These are phyloP conservation scores for Catharus fuscescens DNA, from an alignment of 2,113 vertebrate genomes.

Conservation along the genomic window DNA sequence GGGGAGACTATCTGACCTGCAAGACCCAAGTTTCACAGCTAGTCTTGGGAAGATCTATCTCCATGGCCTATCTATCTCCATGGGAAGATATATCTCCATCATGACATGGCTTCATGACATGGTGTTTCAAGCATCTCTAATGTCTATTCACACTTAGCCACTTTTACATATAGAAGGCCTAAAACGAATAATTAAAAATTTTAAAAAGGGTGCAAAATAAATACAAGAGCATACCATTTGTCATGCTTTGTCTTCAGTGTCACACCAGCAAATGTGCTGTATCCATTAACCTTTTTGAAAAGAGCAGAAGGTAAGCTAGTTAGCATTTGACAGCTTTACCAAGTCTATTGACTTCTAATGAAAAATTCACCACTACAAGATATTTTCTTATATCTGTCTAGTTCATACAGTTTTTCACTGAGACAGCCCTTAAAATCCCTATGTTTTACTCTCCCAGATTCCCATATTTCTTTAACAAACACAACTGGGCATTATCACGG, in stretches of 20 bases:
- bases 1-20: not conserved
- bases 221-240: constrained; percentile 58
- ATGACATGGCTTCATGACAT: not conserved
- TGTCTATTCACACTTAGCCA: not conserved
- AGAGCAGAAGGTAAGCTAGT: constrained; percentile 77
- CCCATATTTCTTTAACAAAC: constrained; percentile 24
- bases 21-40: rapidly evolving
- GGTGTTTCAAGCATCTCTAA: not conserved
- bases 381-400: constrained; percentile 56
- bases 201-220: constrained; percentile 46
- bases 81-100: not conserved
- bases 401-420: constrained; percentile 48
- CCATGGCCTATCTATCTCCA: not conserved
- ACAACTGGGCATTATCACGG: constrained; percentile 17
- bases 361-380: constrained; percentile 71
- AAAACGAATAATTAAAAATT: not conserved
- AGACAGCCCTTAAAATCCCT: constrained; percentile 42
- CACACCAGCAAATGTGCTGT: constrained; percentile 76
- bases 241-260: constrained; percentile 73
- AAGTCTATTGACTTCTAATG: constrained; percentile 72
- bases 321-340: constrained; percentile 75
- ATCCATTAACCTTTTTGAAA: constrained; percentile 83
- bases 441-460: constrained; percentile 8
- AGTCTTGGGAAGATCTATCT: not conserved
- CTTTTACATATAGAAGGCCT: not conserved